These are phyloP conservation scores for Holotrichia oblita DNA, from an alignment of 1,140 invertebrate genomes.

Conservation along the genomic window DNA sequence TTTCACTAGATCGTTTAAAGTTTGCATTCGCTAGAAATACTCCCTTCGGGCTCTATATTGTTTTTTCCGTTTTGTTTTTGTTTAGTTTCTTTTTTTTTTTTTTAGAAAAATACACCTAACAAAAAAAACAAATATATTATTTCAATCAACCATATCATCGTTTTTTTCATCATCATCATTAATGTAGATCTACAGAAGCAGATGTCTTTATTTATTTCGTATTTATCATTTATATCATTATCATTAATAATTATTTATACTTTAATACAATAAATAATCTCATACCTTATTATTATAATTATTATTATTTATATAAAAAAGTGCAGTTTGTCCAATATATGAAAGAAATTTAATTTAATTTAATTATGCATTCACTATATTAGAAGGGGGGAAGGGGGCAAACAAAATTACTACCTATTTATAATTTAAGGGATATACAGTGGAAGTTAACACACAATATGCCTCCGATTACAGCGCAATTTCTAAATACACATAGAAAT, in stretches of 20 bases:
- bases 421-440: too few species aligned
- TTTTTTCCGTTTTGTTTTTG: constrained; percentile 38
- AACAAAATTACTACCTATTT: too few species aligned
- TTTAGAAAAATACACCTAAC: constrained; percentile 44
- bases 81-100: neutral
- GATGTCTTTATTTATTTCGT: constrained; percentile 19
- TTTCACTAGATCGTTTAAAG: constrained; percentile 39
- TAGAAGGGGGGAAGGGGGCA: too few species aligned
- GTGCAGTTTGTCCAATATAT: constrained; percentile 40
- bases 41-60: neutral
- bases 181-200: constrained; percentile 25
- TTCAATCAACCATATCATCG: neutral
- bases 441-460: too few species aligned
- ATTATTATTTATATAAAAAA: constrained; percentile 39
- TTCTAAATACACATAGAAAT: too few species aligned
- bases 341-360: too few species aligned
- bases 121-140: neutral
- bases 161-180: neutral
- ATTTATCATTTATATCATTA: constrained; percentile 11
- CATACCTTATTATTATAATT: constrained; percentile 28
- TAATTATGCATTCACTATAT: too few species aligned
- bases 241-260: constrained; percentile 31
- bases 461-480: too few species aligned
- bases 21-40: neutral
- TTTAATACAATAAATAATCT: constrained; percentile 41